A percentile compares a stretch with the other conserved stretches of the same genome.
Conservation (phyloP, 1,140 invertebrate genomes). For the Lethrus apterus region DNA sequence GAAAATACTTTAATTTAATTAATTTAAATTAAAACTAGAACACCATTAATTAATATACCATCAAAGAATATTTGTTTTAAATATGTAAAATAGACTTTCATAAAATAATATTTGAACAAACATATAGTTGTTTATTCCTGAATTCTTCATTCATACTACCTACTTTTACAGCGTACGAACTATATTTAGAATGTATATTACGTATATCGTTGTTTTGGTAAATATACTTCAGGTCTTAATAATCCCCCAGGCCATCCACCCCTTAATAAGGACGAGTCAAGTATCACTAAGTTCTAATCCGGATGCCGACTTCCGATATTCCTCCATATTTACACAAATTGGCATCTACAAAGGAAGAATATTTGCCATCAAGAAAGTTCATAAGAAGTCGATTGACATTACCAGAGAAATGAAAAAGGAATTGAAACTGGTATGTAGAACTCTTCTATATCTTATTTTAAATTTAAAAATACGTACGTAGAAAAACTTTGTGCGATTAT, state of each 20-base stretch:
- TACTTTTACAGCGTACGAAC: too few relatives aligned
- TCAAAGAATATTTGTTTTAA: too few relatives aligned
- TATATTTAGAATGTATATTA: too few relatives aligned
- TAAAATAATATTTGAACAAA: too few relatives aligned
- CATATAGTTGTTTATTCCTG: too few relatives aligned
- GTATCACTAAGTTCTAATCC: slow-evolving; percentile 80
- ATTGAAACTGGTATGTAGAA: slow-evolving; percentile 77
- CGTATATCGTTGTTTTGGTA: too few relatives aligned
- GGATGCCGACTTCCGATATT: slow-evolving; percentile 76
- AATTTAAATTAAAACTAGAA: too few relatives aligned
- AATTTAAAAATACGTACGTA: neutral
- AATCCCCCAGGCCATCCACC: slow-evolving; percentile 39
- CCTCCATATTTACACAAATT: slow-evolving; percentile 79
- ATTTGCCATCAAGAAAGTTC: slow-evolving; percentile 79
- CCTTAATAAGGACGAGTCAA: slow-evolving; percentile 70
- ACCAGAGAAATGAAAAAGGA: slow-evolving; percentile 90
- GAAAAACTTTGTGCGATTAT: too few relatives aligned
- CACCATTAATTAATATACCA: too few relatives aligned
- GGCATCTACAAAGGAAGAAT: slow-evolving; percentile 81
- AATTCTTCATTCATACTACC: too few relatives aligned
- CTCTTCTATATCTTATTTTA: slow-evolving; percentile 4
- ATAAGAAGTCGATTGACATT: slow-evolving; percentile 82
- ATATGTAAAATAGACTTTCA: too few relatives aligned
- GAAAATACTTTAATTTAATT: too few relatives aligned
- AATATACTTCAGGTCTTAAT: neutral